Evolutionary conservation across 2,797 vertebrate species (phyloP).

Genomic region (Hydrolagus colliei): DNA sequence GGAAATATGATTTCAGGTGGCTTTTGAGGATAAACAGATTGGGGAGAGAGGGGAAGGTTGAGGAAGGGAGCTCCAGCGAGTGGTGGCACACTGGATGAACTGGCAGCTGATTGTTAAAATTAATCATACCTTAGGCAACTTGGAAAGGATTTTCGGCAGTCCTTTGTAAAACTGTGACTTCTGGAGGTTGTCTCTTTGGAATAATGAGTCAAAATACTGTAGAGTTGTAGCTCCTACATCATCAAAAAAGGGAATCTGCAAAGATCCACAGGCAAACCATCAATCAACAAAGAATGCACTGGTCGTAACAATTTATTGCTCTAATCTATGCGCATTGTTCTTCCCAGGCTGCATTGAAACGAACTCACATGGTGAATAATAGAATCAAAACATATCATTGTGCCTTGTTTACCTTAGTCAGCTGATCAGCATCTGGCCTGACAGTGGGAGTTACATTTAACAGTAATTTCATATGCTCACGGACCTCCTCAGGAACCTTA

Average conservation of each 20-base stretch:
- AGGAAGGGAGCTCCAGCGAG: too few species aligned
- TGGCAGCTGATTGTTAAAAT: too few species aligned
- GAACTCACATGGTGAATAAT: neutral
- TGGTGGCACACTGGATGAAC: too few species aligned
- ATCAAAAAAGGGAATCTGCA: conserved; percentile 93
- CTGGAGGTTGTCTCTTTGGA: conserved; percentile 96
- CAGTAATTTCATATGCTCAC: conserved; percentile 87
- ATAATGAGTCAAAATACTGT: conserved; percentile 95
- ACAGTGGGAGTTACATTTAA: conserved; percentile 84
- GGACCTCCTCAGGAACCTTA: conserved; percentile 82
- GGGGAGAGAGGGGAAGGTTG: too few species aligned
- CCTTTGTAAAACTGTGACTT: conserved; percentile 98
- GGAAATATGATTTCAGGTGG: too few species aligned
- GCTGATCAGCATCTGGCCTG: conserved; percentile 92
- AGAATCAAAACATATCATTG: neutral
- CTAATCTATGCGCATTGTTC: neutral
- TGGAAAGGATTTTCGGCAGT: conserved; percentile 90
- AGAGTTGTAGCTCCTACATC: conserved; percentile 90
- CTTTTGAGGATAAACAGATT: too few species aligned
- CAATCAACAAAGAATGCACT: neutral
- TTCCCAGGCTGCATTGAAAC: neutral
- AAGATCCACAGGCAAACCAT: conserved; percentile 37
- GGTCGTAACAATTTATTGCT: neutral
- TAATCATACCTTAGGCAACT: conserved; percentile 82
- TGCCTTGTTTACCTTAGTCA: conserved; percentile 78